Evolutionary conservation across 2,797 vertebrate species (phyloP).

Genomic region (Hapalemur alaotrensis): DNA sequence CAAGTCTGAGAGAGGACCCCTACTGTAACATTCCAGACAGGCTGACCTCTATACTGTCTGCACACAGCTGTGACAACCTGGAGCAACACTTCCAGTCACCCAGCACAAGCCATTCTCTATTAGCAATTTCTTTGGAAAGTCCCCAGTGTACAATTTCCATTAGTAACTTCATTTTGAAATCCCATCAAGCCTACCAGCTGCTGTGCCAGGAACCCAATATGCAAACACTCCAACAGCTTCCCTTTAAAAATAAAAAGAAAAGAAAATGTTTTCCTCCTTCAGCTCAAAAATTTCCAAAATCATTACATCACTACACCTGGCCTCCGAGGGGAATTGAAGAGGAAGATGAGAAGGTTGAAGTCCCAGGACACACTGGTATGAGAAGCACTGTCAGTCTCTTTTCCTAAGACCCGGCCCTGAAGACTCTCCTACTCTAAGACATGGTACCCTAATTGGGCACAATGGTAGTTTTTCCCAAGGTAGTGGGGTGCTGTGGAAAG

Average conservation of each 20-base stretch:
- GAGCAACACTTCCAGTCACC: not conserved
- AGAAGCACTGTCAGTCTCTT: not conserved
- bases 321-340: not conserved
- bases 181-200: not conserved
- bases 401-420: not conserved
- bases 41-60: not conserved
- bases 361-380: fast-evolving
- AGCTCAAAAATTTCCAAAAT: slow-evolving; percentile 16
- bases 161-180: not conserved
- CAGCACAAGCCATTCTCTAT: not conserved
- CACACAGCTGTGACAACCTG: not conserved
- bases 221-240: not conserved
- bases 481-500: not conserved
- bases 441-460: too few species aligned
- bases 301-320: not conserved
- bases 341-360: not conserved
- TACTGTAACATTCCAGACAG: not conserved
- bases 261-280: not conserved
- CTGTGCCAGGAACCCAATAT: not conserved
- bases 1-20: not conserved
- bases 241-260: not conserved
- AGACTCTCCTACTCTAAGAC: not conserved
- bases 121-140: not conserved
- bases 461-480: not conserved
- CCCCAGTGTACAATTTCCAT: not conserved